These are phyloP conservation scores for Phrynocephalus guinanensis DNA, from an alignment of 2,797 vertebrate genomes.

Conservation along the genomic window DNA sequence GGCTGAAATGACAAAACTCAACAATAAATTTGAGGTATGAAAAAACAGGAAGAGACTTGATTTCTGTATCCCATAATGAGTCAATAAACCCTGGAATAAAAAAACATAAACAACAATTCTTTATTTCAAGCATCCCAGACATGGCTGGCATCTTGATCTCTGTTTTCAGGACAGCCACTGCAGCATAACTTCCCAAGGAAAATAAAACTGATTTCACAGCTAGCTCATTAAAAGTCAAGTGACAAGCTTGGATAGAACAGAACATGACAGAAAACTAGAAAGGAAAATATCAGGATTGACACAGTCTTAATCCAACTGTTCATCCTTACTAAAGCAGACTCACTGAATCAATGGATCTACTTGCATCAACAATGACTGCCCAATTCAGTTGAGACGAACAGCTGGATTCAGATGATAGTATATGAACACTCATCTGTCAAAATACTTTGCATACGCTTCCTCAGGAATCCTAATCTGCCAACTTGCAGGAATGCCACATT, in stretches of 20 bases:
- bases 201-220: not conserved
- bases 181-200: not conserved
- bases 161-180: not conserved
- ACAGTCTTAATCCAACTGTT: too few species aligned
- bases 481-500: not conserved
- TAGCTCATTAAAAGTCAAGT: not conserved
- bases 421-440: not conserved
- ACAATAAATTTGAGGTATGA: not conserved
- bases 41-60: not conserved
- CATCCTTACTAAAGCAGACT: too few species aligned
- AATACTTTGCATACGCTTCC: not conserved
- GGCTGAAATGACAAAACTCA: not conserved
- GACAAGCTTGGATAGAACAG: not conserved
- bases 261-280: not conserved
- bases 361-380: too few species aligned
- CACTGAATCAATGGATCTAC: too few species aligned
- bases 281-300: not conserved
- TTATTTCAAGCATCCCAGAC: not conserved
- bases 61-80: not conserved
- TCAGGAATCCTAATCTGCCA: not conserved
- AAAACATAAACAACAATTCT: not conserved
- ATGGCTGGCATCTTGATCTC: not conserved
- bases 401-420: too few species aligned
- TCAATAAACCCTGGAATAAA: not conserved
- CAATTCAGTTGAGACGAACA: too few species aligned